A percentile compares a stretch with the other conserved stretches of the same genome.
phyloP scores from a whole-genome alignment of 2,797 vertebrate species.

The Balearica regulorum region DNA sequence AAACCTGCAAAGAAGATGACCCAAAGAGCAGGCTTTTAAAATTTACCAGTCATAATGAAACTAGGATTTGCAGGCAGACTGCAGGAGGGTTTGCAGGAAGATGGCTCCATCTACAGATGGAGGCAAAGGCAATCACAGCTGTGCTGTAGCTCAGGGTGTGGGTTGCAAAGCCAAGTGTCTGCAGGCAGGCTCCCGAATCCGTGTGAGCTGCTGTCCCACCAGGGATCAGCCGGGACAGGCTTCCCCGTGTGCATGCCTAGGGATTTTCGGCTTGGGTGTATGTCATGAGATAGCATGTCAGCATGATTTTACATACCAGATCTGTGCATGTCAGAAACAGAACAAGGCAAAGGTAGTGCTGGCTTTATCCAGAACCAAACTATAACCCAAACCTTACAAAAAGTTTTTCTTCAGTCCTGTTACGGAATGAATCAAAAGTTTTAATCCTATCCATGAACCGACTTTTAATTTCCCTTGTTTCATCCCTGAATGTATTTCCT shows the following conservation, averaged over 20 bases:
- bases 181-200: neutral
- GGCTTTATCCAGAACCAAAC: neutral
- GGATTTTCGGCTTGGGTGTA: neutral
- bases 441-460: neutral
- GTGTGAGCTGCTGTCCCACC: accelerated
- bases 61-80: neutral
- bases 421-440: neutral
- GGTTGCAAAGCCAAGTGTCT: neutral
- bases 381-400: neutral
- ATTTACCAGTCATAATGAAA: neutral
- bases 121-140: neutral
- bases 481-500: neutral
- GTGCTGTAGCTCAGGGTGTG: neutral
- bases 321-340: accelerated
- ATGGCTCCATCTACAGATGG: neutral
- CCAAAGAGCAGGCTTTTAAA: neutral
- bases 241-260: accelerated
- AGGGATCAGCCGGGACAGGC: accelerated
- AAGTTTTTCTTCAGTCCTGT: neutral
- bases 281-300: accelerated
- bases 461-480: neutral
- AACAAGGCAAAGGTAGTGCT: neutral
- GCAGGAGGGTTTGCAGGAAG: neutral
- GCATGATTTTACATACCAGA: neutral
- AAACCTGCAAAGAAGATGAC: neutral